These are phyloP conservation scores for Caenorhabditis tropicalis DNA, from an alignment of 1,140 invertebrate species.

Conservation along the genomic window DNA sequence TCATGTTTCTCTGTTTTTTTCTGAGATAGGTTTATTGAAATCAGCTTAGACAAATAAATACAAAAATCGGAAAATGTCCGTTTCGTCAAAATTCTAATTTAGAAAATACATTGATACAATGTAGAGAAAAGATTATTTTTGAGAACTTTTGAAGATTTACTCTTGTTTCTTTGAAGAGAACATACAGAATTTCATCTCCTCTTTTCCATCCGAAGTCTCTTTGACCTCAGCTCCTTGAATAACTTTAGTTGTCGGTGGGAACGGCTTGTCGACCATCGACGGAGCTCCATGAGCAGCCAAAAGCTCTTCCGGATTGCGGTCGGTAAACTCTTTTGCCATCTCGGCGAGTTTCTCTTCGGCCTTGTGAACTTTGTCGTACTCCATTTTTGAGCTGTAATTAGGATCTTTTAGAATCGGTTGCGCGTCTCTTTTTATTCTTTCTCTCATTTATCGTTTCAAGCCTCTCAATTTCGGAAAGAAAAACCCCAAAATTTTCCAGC, in stretches of 20 bases:
- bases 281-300: not conserved
- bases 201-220: not conserved
- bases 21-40: too few relatives aligned
- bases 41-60: too few relatives aligned
- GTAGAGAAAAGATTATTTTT: not conserved
- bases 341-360: not conserved
- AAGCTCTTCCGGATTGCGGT: not conserved
- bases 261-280: not conserved
- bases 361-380: not conserved
- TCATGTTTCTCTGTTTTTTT: too few relatives aligned
- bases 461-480: too few relatives aligned
- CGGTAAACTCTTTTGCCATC: not conserved
- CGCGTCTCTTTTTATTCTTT: too few relatives aligned
- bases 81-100: too few relatives aligned
- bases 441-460: too few relatives aligned
- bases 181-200: not conserved
- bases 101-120: not conserved
- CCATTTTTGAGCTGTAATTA: not conserved
- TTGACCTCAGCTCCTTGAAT: not conserved
- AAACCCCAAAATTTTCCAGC: too few relatives aligned
- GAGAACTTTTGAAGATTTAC: not conserved
- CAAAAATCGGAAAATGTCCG: too few relatives aligned
- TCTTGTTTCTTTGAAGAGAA: not conserved
- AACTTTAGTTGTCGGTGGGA: not conserved
- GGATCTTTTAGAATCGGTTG: too few relatives aligned